phyloP scores from a whole-genome alignment of 1,140 invertebrate species.

The Drosophila eugracilis region DNA sequence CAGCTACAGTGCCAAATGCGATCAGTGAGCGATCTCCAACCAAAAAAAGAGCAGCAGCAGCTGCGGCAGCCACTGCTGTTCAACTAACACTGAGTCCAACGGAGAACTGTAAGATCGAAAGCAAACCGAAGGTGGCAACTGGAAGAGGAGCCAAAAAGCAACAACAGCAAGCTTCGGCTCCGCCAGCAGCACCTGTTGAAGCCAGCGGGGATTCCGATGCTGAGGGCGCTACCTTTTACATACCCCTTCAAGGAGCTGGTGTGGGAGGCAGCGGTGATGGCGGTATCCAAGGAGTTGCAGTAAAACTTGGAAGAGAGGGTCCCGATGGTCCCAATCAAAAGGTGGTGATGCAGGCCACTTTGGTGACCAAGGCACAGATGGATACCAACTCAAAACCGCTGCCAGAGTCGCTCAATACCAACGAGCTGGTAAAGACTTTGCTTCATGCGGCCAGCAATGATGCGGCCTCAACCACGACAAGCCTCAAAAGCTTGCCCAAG shows the following conservation, averaged over 20 bases:
- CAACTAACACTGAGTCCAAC: constrained; percentile 79
- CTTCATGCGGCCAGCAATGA: constrained; percentile 65
- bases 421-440: constrained; percentile 79
- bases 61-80: constrained; percentile 72
- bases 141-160: constrained; percentile 59
- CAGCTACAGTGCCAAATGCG: constrained; percentile 82
- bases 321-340: constrained; percentile 87
- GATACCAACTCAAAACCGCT: constrained; percentile 84
- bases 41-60: constrained; percentile 67
- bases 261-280: constrained; percentile 84
- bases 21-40: constrained; percentile 79
- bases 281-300: constrained; percentile 88
- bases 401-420: constrained; percentile 71
- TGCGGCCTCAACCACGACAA: constrained; percentile 52
- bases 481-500: constrained; percentile 86
- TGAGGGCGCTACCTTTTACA: constrained; percentile 89
- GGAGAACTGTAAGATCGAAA: constrained; percentile 71
- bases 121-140: constrained; percentile 52
- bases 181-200: constrained; percentile 19
- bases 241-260: constrained; percentile 87
- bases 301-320: constrained; percentile 88
- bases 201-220: constrained; percentile 73
- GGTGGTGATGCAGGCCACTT: constrained; percentile 88
- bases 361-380: constrained; percentile 88
- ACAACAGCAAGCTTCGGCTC: constrained; percentile 22